Evolutionary conservation across 1,140 invertebrate genomes (phyloP).

Genomic region (Drosophila rhopaloa): DNA sequence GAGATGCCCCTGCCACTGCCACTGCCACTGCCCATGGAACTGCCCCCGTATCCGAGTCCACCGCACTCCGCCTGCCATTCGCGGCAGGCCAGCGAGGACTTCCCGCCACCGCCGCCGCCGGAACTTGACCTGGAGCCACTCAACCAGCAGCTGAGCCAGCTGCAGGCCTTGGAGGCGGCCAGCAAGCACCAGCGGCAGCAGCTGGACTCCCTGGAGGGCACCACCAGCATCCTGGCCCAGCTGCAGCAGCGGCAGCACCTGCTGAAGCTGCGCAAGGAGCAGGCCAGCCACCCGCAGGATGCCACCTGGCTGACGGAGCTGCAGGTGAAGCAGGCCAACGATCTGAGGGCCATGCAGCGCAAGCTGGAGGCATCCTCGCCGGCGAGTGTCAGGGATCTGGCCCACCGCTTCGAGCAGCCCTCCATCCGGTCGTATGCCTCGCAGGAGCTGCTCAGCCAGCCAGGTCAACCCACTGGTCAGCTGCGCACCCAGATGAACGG

Average conservation of each 20-base stretch:
- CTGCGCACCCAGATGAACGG: conserved; percentile 83
- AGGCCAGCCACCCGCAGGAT: conserved; percentile 82
- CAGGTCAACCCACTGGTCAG: not conserved
- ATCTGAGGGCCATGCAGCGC: conserved; percentile 87
- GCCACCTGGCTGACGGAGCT: conserved; percentile 90
- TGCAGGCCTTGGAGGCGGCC: conserved; percentile 81
- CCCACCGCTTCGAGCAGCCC: conserved; percentile 92
- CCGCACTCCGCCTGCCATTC: conserved; percentile 91
- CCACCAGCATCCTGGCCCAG: conserved; percentile 88
- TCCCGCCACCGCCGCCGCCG: conserved; percentile 93
- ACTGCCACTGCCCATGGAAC: conserved; percentile 84
- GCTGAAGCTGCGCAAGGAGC: conserved; percentile 89
- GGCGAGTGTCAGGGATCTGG: conserved; percentile 89
- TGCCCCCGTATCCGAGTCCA: conserved; percentile 92
- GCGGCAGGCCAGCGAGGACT: conserved; percentile 94
- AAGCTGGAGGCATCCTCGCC: conserved; percentile 65
- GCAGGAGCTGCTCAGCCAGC: conserved; percentile 69
- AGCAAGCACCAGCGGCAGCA: conserved; percentile 78
- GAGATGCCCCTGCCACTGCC: conserved; percentile 32
- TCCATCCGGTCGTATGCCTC: conserved; percentile 73
- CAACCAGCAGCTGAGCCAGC: conserved; percentile 86
- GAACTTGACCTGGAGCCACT: conserved; percentile 88
- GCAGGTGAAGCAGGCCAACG: conserved; percentile 90
- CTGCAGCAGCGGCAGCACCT: conserved; percentile 87
- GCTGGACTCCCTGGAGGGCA: conserved; percentile 71